Base-by-base conservation (phyloP, 2,113 vertebrate genomes). In the Etheostoma cragini region DNA sequence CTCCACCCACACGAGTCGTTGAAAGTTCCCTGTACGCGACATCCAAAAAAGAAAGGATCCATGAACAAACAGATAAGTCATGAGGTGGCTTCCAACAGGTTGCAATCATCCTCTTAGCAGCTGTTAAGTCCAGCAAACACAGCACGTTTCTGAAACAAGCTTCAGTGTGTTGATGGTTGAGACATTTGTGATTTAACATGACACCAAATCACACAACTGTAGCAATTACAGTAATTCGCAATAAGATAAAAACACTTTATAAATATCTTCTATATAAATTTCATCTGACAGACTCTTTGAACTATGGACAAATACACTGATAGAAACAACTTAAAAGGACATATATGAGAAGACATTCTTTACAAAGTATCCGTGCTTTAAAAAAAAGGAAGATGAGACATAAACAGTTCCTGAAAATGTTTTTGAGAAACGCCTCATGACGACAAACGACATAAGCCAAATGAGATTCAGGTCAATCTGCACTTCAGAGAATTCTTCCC, bases 381-480 rank as follows among this genome's bases (percentile, higher is more conserved):
- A 15, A 30, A n/a, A 61, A 71, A 45, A 56, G 26, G 22, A 54
- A 70, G 1, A 53, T 10, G 6, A 69, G 17, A 62, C 52, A 24
- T 17, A 11, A 70, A 53, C 17, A 46, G 35, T 12, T 72, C 47
- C 83, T 53, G 63, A 84, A 82, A 74, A 67, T 45, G 72, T 72
- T 80, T 80, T 68, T 1, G 6, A 24, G 56, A 57, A 63, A 22
- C 7, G 46, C 60, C 7, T 24, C 7, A 30, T 86, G 84, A 91
- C 38, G 38, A 63, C 80, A 73, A 54, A 33, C 6, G 0, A 7
- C 6, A 3, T 85, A 89, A 93, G 38, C 85, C 80, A 72, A 78
- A 78, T 64, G 58, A 88, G 92, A 93, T 92, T 89, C 38, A 24
- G 90, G 91, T 88, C 88, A 93, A 83, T 82, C 88, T 88, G 52